These are phyloP conservation scores for Sternarchorhynchus goeldii DNA, from an alignment of 2,797 vertebrate species.

Conservation along the genomic window DNA sequence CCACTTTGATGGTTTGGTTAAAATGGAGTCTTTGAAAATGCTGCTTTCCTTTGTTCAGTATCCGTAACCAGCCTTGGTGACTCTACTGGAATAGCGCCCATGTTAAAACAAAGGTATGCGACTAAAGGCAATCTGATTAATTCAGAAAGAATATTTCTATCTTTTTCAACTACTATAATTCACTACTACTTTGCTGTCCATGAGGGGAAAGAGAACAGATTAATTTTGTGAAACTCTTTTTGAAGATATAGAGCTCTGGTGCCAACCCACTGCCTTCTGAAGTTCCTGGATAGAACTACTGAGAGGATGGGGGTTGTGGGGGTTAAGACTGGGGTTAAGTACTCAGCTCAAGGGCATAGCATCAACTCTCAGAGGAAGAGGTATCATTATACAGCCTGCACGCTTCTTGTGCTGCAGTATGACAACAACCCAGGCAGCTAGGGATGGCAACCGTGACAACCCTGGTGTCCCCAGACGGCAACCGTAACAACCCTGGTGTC, in stretches of 20 bases:
- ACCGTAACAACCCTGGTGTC: background rate
- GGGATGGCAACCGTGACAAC: background rate
- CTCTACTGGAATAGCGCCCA: background rate
- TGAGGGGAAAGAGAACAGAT: too few relatives aligned
- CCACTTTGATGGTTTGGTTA: conserved; percentile 8
- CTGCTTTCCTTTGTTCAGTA: background rate
- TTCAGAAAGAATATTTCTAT: too few relatives aligned
- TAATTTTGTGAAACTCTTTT: too few relatives aligned
- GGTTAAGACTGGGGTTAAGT: conserved; percentile 11
- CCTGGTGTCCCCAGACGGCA: too few relatives aligned
- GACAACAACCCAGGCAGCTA: background rate
- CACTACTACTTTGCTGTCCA: too few relatives aligned
- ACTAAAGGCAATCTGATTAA: too few relatives aligned
- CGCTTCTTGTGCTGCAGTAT: background rate
- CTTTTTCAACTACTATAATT: too few relatives aligned
- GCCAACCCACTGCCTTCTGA: background rate
- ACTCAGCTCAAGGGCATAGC: background rate
- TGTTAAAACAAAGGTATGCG: background rate
- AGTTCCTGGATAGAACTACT: background rate
- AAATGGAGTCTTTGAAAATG: background rate
- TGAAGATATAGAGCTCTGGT: background rate
- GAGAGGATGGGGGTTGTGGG: background rate
- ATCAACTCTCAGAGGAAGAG: conserved; percentile 9
- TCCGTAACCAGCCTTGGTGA: background rate
- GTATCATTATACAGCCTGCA: background rate